These are phyloP conservation scores for Amphiprion ocellaris DNA, from an alignment of 2,113 vertebrate genomes.

Conservation along the genomic window DNA sequence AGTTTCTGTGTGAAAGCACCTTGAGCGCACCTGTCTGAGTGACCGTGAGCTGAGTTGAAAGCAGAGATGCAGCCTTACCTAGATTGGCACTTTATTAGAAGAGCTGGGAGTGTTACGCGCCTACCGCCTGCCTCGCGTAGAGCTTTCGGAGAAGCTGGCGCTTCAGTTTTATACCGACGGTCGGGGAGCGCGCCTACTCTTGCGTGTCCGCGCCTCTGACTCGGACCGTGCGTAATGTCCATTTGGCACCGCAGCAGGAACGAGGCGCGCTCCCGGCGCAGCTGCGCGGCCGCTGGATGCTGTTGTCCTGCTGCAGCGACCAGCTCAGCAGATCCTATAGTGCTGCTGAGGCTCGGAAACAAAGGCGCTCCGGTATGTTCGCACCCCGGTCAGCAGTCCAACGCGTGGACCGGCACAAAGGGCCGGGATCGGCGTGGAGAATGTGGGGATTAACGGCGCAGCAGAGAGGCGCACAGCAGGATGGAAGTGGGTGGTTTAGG, in stretches of 20 bases:
- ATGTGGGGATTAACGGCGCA: conserved; percentile 75
- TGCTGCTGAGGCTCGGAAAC: conserved; percentile 50
- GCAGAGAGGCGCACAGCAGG: conserved; percentile 35
- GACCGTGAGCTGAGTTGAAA: conserved; percentile 47
- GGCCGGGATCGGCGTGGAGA: conserved; percentile 58
- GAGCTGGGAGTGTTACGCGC: conserved; percentile 73
- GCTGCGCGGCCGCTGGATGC: conserved; percentile 13
- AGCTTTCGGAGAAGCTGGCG: conserved; percentile 84
- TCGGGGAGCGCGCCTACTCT: conserved; percentile 31
- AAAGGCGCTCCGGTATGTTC: conserved; percentile 81
- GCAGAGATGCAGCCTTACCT: conserved; percentile 81
- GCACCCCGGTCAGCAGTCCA: conserved; percentile 83
- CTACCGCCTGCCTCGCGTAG: conserved; percentile 80
- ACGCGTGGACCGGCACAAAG: conserved; percentile 69
- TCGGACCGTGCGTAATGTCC: not conserved
- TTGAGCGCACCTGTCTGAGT: conserved; percentile 9
- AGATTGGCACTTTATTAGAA: conserved; percentile 74
- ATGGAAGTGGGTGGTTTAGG: not conserved
- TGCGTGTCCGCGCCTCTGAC: conserved; percentile 33
- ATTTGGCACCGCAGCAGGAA: not conserved
- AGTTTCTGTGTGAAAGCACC: conserved; percentile 25
- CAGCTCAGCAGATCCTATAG: conserved; percentile 85
- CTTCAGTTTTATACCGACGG: conserved; percentile 84
- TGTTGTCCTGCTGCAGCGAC: conserved; percentile 57
- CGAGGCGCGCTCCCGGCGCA: conserved; percentile 44